Percentiles rank a stretch among this genome's conserved stretches.
phyloP scores from a whole-genome alignment of 2,888 invertebrate species.

The Drosophila siamana region DNA sequence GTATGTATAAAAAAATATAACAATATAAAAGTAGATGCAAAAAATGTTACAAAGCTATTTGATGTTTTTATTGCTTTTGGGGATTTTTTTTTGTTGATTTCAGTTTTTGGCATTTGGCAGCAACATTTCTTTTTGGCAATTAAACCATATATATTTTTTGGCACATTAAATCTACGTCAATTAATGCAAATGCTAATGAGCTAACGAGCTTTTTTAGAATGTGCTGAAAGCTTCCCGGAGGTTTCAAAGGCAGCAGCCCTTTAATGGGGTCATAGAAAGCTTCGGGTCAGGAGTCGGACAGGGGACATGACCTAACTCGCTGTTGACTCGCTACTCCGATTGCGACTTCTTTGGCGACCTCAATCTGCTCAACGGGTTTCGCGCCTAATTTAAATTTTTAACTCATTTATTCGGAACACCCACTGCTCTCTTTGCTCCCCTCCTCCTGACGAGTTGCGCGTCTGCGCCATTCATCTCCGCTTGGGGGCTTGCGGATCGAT shows the following conservation, averaged over 20 bases:
- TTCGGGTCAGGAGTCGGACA: constrained; percentile 3
- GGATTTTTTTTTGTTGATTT: constrained; percentile 14
- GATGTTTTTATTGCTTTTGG: constrained; percentile 18
- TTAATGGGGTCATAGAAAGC: background rate
- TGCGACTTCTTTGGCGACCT: constrained; percentile 13
- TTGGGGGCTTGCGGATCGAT: constrained; percentile 3
- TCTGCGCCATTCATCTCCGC: background rate
- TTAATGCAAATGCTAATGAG: constrained; percentile 12
- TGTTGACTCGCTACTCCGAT: constrained; percentile 9
- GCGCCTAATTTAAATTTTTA: constrained; percentile 55
- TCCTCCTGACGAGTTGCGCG: constrained; percentile 21
- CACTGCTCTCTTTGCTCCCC: background rate
- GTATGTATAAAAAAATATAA: constrained; percentile 9
- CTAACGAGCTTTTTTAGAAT: constrained; percentile 5
- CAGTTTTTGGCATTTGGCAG: background rate
- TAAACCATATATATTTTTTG: constrained; percentile 13
- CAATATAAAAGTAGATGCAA: constrained; percentile 6
- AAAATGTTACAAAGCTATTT: constrained; percentile 32
- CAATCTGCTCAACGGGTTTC: constrained; percentile 47
- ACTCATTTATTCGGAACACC: constrained; percentile 33
- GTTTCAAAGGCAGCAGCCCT: background rate
- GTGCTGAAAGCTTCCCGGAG: background rate
- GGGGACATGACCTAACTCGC: constrained; percentile 42
- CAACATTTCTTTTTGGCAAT: constrained; percentile 26
- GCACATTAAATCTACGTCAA: background rate